Evolutionary conservation across 2,797 vertebrate genomes (phyloP).

Genomic region (Danio tinwini): DNA sequence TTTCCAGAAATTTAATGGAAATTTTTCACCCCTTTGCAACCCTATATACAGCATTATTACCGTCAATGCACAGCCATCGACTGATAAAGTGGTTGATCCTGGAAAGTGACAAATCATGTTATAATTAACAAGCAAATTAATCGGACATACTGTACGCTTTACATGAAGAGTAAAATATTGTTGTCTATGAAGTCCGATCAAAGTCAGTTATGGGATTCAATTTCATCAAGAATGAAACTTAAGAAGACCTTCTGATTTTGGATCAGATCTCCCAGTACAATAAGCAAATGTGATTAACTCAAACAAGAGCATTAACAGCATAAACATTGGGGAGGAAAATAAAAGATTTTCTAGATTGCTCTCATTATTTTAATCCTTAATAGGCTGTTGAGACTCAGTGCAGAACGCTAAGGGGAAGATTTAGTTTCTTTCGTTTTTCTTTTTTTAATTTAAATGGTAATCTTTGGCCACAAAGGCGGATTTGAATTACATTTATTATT

Average conservation of each 20-base stretch:
- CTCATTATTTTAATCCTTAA: conserved; percentile 18
- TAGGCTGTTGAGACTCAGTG: conserved; percentile 14
- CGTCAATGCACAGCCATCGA: too few species aligned
- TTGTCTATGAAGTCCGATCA: background rate
- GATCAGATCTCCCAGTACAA: background rate
- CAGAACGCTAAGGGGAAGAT: conserved; percentile 14
- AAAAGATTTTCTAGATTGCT: background rate
- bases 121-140: too few species aligned
- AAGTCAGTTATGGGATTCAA: background rate
- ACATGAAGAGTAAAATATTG: background rate
- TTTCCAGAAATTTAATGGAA: too few species aligned
- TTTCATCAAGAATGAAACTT: background rate
- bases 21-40: too few species aligned
- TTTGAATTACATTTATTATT: conserved; percentile 47
- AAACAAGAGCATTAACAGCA: background rate
- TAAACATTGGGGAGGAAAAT: background rate
- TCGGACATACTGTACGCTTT: too few species aligned
- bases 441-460: conserved; percentile 58
- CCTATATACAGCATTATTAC: too few species aligned
- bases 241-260: background rate
- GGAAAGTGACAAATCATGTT: too few species aligned
- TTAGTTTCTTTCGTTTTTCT: conserved; percentile 19
- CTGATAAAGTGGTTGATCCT: too few species aligned
- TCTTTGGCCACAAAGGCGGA: conserved; percentile 37
- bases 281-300: conserved; percentile 4